Base-by-base conservation (phyloP, 2,888 invertebrate species). In the Ophioninae sp. region DNA sequence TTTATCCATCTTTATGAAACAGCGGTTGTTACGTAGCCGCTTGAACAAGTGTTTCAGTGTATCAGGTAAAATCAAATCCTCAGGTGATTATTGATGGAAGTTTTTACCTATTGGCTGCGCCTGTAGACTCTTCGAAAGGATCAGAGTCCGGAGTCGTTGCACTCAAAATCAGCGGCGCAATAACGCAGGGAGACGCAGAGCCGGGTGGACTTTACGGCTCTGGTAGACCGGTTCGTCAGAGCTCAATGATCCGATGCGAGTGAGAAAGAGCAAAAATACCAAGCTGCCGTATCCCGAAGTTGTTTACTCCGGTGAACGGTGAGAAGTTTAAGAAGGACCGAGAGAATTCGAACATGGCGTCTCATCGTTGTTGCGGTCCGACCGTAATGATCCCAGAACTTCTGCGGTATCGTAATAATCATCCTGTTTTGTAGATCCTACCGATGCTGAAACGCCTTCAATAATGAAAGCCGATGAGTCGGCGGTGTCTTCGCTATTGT, bases 211-310 rank as follows among this genome's bases (percentile, higher is more conserved):
- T 70, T 70, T 69, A 82, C 74, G 78, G 82, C 81, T 73, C 72
- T 72, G 37, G 21, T 62, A 56, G 82, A 82, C 82, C 82, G 82
- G 82, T 82, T 82, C 69, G 74, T 62, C 72, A 67, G 76, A 76
- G 81, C 82, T 82, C 82, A 74, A 82, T 79, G 82, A 82, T 82
- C 82, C 79, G 70, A 74, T 44, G 69, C 82, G 79, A 74, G 68
- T 68, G 65, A 68, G 78, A 68, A 70, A 70, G 57, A 44, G 65
- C n/a, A 74, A 78, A 82, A 82, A 70, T 79, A 79, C 74, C 50
- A 70, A 64, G 74, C 44, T 56, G 64, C 56, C 50, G 67, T 44
- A 82, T 69, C 79, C 74, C 82, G 44, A 65, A 82, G 79, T 82
- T 79, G 79, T 82, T 79, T 70, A 79, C 82, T 82, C 68, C 79